Evolutionary conservation across 2,888 invertebrate species (phyloP), one percentile per base, ranked within the genome.

Genomic region (Cryptophagus acutangulus): DNA sequence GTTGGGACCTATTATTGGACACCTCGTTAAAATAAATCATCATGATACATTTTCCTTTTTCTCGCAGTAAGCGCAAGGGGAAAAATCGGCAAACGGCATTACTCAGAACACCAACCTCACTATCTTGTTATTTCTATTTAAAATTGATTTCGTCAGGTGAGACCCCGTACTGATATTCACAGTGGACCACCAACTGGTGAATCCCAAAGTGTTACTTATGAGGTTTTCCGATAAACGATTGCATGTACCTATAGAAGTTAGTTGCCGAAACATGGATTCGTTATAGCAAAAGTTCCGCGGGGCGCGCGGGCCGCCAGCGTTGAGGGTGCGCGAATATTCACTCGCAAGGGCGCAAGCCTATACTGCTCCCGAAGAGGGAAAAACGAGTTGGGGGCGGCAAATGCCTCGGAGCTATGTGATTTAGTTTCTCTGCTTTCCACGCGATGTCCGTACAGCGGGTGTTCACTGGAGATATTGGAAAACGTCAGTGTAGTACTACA

Each of bases 1-100:
- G 62, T 62, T 63, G 67, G 66, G 66, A 65, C 62, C 66, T 65
- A 67, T 67, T 67, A 67, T 66, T 62, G 66, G 63, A 59, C 62
- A 61, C 61, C 61, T 63, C 63, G 62, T 62, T 61, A 62, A 62
- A 58, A 66, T 67, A 66, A 66, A 67, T 66, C 66, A 66, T 66
- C 59, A 62, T 61, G 59, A 62, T 62, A 59, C 63, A 65, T 62
- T 47, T 58, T 59, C 54, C 35, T 38, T 42, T 43, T 30, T 33
- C 16, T 34, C 33, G 39, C 34, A 33, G 12, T 17, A 18, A 18
- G 24, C 31, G 14, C 14, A 33, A 33, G 26, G 5, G 33, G 18
- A 17, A 10, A 10, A 18, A 30, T 18, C 29, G 10, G 28, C 37
- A 28, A 38, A 8, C 36, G 26, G 36, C 26, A 26, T 13, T 4